Evolutionary conservation across 2,888 invertebrate genomes (phyloP).

Genomic region (Odontomyia ornata): DNA sequence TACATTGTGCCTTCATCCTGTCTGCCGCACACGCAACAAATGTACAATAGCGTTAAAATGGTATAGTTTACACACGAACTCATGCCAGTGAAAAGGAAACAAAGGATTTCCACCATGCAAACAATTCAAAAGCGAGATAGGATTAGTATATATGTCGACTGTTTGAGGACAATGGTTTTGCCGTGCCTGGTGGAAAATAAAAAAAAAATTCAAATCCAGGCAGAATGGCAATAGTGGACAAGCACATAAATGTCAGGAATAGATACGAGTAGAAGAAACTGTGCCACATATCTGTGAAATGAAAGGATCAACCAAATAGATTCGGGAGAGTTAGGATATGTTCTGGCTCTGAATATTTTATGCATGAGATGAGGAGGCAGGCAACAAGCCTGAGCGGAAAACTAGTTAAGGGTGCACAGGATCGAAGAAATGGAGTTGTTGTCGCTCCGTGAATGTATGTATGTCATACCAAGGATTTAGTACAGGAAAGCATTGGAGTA

Average conservation of each 20-base stretch:
- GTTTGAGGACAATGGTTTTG: neutral
- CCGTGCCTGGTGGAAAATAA: too few species aligned
- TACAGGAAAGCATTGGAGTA: conserved; percentile 9
- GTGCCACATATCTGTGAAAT: neutral
- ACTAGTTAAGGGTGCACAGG: too few species aligned
- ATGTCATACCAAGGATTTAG: conserved; percentile 31
- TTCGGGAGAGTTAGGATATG: too few species aligned
- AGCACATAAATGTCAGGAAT: conserved; percentile 18
- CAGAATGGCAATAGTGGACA: conserved; percentile 14
- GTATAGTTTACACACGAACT: neutral
- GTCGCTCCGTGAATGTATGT: neutral
- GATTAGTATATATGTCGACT: neutral
- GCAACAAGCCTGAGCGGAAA: too few species aligned
- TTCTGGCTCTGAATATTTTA: too few species aligned
- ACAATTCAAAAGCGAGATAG: neutral
- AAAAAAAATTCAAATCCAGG: conserved; percentile 6
- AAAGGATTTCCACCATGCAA: conserved; percentile 12
- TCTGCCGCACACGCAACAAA: too few species aligned
- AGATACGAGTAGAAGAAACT: conserved; percentile 6
- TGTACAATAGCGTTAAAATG: too few species aligned
- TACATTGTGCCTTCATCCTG: too few species aligned
- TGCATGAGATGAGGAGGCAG: too few species aligned
- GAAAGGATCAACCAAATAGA: neutral
- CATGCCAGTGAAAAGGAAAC: neutral
- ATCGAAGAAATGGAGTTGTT: too few species aligned